These are phyloP conservation scores for Echinarachnius parma DNA, from an alignment of 53 echinoderm and acorn worm species.

Conservation along the genomic window DNA sequence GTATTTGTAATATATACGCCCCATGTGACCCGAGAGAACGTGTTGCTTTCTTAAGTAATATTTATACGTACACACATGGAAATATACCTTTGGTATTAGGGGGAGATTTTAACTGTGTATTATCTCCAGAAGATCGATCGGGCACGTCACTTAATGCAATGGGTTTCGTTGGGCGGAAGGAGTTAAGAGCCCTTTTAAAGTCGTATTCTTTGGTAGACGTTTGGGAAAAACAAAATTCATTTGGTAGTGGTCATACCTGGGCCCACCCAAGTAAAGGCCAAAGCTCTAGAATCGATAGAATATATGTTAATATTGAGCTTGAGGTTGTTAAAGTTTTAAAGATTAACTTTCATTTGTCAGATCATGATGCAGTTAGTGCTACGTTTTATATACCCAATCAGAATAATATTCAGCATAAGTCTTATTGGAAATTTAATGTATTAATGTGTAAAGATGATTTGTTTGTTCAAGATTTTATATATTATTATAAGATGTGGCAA, in stretches of 20 bases:
- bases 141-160: not conserved
- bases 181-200: slow-evolving; percentile 1
- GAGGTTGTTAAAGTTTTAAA: not conserved
- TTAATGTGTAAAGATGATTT: slow-evolving; percentile 20
- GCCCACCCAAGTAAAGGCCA: slow-evolving; percentile 17
- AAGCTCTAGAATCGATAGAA: slow-evolving; percentile 43
- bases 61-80: not conserved
- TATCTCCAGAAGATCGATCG: not conserved
- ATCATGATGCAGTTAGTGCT: slow-evolving; percentile 34
- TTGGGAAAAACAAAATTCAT: not conserved
- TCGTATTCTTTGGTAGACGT: slow-evolving; percentile 10
- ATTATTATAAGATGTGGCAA: slow-evolving; percentile 33
- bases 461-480: slow-evolving; percentile 32
- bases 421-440: slow-evolving; percentile 59
- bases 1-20: slow-evolving; percentile 26
- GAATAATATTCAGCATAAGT: slow-evolving; percentile 1
- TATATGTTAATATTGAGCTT: slow-evolving; percentile 37
- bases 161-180: slow-evolving; percentile 18
- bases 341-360: slow-evolving; percentile 34
- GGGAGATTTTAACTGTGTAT: slow-evolving; percentile 27
- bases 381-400: not conserved
- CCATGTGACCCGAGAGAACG: not conserved
- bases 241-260: slow-evolving; percentile 33
- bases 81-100: slow-evolving; percentile 1
- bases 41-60: not conserved